Evolutionary conservation across 2,113 vertebrate genomes (phyloP), one percentile per base, ranked within the genome.

Genomic region (Varanus komodoensis): DNA sequence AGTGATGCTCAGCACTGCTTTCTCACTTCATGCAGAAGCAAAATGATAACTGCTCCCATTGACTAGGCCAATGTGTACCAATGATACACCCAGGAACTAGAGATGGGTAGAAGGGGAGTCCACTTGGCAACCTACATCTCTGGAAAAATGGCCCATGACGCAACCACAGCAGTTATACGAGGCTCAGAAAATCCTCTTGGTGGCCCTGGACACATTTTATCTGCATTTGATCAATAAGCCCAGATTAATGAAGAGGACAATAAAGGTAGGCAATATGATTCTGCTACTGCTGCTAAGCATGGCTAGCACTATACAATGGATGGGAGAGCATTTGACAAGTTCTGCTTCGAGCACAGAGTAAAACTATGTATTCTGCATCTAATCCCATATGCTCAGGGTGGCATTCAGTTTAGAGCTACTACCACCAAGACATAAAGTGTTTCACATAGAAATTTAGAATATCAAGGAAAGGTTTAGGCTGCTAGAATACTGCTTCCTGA

Each of bases 11-110:
- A 67, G 69, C 14, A 84, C 15, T 78, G 50, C 23, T 68, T 91
- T 52, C 80, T 90, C 93, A 92, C 87, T 91, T 85, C 38, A 25
- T 92, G 48, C 75, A 48, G 92, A 91, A 0, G 77, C 89, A 89
- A 93, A 82, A 52, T 57, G 82, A 75, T 89, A 61, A 32, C n/a
- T 17, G 86, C 19, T 9, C 54, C 17, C 80, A 57, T 44, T 23
- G 21, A 44, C 17, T 21, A 78, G n/a, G 75, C 77, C 23, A 11
- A 11, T 48, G 1, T 78, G 23, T 2, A 25, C 38, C 48, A 23
- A 50, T 8, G 77, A 78, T 44, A 48, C 77, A 78, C 48, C 48
- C 77, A 78, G 77, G 77, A 74, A 27, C 29, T 73, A 27, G 4
- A n/a, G 8, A 9, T 8, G 1, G 8, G 69, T 73, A 3, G 32